A percentile compares a stretch with the other conserved stretches of the same genome.
phyloP scores from a whole-genome alignment of 2,797 vertebrate species.

The Channallabes apus region DNA sequence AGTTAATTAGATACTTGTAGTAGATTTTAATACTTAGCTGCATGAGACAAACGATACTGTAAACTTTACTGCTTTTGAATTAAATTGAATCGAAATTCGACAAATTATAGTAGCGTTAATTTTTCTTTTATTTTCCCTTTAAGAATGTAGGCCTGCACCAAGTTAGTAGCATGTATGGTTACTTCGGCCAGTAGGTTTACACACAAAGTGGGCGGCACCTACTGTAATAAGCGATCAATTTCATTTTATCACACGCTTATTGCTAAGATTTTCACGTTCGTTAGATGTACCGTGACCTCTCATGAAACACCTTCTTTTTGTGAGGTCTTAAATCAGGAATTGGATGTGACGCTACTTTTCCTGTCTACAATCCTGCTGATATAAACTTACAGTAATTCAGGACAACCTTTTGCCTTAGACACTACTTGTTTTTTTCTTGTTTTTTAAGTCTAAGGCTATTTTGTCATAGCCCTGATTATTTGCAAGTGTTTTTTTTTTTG shows the following conservation, averaged over 20 bases:
- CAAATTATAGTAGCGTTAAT: too few relatives aligned
- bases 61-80: too few relatives aligned
- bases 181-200: background rate
- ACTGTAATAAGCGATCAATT: background rate
- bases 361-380: slow-evolving; percentile 14
- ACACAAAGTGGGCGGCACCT: background rate
- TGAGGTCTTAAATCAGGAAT: background rate
- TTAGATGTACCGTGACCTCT: background rate
- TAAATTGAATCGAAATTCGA: too few relatives aligned
- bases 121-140: too few relatives aligned
- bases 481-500: slow-evolving; percentile 16
- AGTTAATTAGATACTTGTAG: too few relatives aligned
- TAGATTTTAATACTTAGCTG: too few relatives aligned
- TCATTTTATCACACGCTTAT: background rate
- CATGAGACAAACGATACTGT: too few relatives aligned
- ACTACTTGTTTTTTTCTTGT: background rate
- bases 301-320: background rate
- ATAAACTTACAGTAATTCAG: background rate
- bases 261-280: background rate
- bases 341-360: background rate
- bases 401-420: slow-evolving; percentile 48
- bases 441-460: slow-evolving; percentile 42
- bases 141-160: too few relatives aligned
- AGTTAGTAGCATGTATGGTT: background rate
- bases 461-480: slow-evolving; percentile 5